phyloP scores from a whole-genome alignment of 2,888 invertebrate species.

The Nebria salina region DNA sequence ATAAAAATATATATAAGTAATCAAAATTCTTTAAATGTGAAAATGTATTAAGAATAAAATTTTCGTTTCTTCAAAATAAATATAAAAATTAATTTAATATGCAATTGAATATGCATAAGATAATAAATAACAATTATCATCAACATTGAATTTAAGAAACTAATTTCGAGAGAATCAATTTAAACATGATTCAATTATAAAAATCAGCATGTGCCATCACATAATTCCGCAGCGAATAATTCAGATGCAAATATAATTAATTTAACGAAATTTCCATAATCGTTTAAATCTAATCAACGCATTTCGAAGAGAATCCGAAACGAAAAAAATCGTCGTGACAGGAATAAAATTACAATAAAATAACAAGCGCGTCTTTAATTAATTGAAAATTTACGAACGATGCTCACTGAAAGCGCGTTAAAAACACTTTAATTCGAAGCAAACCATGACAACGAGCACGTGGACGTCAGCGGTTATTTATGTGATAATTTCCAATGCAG shows the following conservation, averaged over 20 bases:
- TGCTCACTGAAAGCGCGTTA: no score
- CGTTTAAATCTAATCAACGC: not conserved
- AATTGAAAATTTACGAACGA: not conserved
- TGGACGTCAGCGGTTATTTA: conserved; percentile 7
- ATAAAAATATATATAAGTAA: no score
- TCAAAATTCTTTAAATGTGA: not conserved
- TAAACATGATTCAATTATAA: conserved; percentile 1
- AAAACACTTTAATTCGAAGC: not conserved
- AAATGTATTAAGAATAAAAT: not conserved
- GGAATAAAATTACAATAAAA: not conserved
- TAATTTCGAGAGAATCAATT: conserved; percentile 13
- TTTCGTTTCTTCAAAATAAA: not conserved
- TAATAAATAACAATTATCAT: conserved; percentile 3
- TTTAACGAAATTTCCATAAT: not conserved
- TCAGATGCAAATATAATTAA: conserved; percentile 7
- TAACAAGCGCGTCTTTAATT: not conserved
- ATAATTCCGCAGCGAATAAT: conserved; percentile 8
- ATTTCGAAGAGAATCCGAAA: not conserved
- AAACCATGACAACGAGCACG: conserved; percentile 5
- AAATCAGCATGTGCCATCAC: conserved; percentile 1
- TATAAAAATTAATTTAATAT: not conserved
- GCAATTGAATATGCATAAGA: not conserved
- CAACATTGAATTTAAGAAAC: conserved; percentile 6
- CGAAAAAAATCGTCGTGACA: not conserved
- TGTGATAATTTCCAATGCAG: conserved; percentile 13